Evolutionary conservation across 2,797 vertebrate species (phyloP), one percentile per base, ranked within the genome.

Genomic region (Picus viridis): DNA sequence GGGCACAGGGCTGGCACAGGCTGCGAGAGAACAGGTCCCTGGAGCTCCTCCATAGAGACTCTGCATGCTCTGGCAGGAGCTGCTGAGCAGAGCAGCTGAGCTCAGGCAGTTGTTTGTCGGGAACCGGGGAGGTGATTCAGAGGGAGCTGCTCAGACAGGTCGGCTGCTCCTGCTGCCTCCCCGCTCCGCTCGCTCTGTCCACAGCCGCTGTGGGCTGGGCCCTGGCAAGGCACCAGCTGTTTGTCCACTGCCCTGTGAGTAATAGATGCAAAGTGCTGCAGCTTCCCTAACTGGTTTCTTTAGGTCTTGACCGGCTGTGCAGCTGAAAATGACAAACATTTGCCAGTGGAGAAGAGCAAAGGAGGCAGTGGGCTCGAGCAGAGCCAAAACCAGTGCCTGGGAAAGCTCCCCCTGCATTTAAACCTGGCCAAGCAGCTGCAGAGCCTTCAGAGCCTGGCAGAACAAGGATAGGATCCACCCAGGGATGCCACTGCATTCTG

Each of bases 251-350:
- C 47, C 56, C 78, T 45, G 69, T 54, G 72, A 94, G 86, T 80
- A 90, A 87, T 49, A 57, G 49, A 92, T 70, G 65, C 86, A 75
- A 69, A 94, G 76, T 22, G 65, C 92, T 64, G 16, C 68, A 70
- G 57, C 81, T 94, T 70, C 94, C 78, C 93, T 72, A 61, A 65
- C 88, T 24, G 72, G 91, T 93, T 88, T 89, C 69, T 30, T 67
- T 74, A 8, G 83, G 72, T 58, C 81, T 72, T 87, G 93, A 91
- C 89, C 93, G 88, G 81, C 71, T 34, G 49, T 5, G 43, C 80
- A 88, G 65, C 63, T n/a, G 47, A 26, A 82, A 56, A 90, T 17
- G 63, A 83, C 68, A 88, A 92, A 76, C 54, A 74, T 47, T 90
- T 84, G 74, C 78, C 88, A 65, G 88, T 0, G 0, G 72, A 82